Percentiles rank a stretch among this genome's conserved stretches.
Conservation (phyloP, 2,113 vertebrate species). For the Strigops habroptila region DNA sequence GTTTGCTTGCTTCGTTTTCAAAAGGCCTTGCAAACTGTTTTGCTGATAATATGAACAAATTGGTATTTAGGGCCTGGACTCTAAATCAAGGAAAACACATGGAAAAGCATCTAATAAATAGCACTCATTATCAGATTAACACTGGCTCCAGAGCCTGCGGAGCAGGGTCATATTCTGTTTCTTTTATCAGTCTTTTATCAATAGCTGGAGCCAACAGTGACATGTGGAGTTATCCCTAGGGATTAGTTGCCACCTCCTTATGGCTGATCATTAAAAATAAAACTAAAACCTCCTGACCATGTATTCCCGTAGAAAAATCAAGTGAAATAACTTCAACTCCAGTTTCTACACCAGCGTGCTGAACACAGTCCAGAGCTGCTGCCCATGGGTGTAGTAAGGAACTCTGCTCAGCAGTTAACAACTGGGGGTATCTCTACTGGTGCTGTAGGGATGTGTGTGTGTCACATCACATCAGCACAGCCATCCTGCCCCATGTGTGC, state of each 20-base stretch:
- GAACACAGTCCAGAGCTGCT: neutral
- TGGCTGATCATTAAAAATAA: neutral
- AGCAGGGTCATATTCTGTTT: neutral
- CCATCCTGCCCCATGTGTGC: accelerated
- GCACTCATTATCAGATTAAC: slow-evolving; percentile 29
- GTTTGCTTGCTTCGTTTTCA: neutral
- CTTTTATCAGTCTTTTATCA: slow-evolving; percentile 16
- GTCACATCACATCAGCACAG: neutral
- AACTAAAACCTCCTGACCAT: neutral
- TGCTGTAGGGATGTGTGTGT: neutral
- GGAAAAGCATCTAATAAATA: slow-evolving; percentile 12
- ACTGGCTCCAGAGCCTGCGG: neutral
- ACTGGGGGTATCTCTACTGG: neutral
- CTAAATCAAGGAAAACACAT: neutral
- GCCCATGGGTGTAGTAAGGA: neutral
- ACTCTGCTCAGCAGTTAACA: neutral
- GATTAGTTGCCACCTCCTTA: neutral
- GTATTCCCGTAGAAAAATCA: neutral
- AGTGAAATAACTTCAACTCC: neutral
- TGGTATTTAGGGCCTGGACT: neutral
- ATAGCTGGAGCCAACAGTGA: neutral
- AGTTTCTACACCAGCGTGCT: neutral
- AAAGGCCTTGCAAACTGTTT: neutral
- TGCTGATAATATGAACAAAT: slow-evolving; percentile 23
- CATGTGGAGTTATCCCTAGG: neutral